phyloP scores from a whole-genome alignment of 2,113 vertebrate genomes.

The Ptyas mucosa region DNA sequence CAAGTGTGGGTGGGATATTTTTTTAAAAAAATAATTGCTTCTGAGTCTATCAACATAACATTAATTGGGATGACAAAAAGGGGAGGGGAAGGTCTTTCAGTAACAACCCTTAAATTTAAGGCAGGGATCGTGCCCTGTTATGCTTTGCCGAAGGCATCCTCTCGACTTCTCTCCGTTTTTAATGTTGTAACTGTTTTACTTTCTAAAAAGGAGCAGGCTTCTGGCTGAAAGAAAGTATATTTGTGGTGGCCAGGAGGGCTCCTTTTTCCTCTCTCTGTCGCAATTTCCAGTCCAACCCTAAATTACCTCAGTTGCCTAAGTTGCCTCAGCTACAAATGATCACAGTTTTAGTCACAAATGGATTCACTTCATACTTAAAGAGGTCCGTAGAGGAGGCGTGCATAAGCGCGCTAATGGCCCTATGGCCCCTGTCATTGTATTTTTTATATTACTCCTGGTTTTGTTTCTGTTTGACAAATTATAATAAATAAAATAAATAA shows the following conservation, averaged over 20 bases:
- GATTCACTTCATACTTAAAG: no score
- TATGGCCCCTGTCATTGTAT: no score
- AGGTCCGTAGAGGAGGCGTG: no score
- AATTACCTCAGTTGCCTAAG: background rate
- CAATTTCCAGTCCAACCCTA: background rate
- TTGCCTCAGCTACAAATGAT: no score
- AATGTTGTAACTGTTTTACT: background rate
- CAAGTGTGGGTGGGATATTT: background rate
- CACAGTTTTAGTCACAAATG: no score
- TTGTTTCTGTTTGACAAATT: no score
- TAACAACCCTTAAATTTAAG: background rate
- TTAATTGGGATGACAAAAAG: background rate
- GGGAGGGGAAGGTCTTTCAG: background rate
- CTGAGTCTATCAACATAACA: background rate
- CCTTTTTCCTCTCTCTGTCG: background rate
- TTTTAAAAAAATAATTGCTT: background rate
- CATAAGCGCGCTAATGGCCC: no score
- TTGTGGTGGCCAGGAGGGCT: background rate
- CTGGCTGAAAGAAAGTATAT: no score
- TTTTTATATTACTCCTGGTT: no score
- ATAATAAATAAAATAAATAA: no score
- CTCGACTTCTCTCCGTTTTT: background rate
- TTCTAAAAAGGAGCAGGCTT: background rate
- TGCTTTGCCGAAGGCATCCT: background rate
- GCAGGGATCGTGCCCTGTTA: background rate